Evolutionary conservation across 2,888 invertebrate species (phyloP), one percentile per base, ranked within the genome.

Genomic region (Venusia cambrica): DNA sequence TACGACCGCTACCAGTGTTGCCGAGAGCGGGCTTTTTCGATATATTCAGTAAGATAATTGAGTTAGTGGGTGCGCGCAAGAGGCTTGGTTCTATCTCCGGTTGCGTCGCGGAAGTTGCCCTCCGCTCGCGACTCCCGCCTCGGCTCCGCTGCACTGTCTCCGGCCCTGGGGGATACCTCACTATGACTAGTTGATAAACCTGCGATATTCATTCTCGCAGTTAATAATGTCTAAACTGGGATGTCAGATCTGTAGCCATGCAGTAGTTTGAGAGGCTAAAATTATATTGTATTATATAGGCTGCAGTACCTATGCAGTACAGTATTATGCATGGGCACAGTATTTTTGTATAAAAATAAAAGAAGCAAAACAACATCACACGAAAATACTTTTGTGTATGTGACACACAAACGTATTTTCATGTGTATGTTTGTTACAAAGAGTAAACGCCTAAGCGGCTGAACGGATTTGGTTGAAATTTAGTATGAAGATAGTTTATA

Each of bases 41-140:
- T 80, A 79, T 83, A 81, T 83, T 77, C 69, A 73, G 69, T 71
- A 66, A 66, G 68, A 70, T 77, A 75, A 85, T 85, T 83, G 77
- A 80, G 83, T 85, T 84, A 81, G 76, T 54, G 63, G 67, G 67
- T 59, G 72, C 73, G 78, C 73, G 77, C 74, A 73, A 73, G 80
- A 79, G 80, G 78, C 73, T 70, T 73, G 71, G 68, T 62, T 78
- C 77, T 81, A 84, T 84, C 83, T 83, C 84, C 84, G 83, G 84
- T 74, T 65, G 18, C 11, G 59, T 62, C 57, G 62, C 68, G 68
- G 67, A 67, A 63, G 52, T 62, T 54, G 42, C 59, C 61, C 57
- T 50, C 25, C 45, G 45, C 39, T 31, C 40, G 43, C 30, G 29
- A 17, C n/a, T 41, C 31, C 11, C 27, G 24, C 39, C 37, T 38